These are phyloP conservation scores for Lithosia quadra DNA, from an alignment of 2,888 invertebrate genomes.

Conservation along the genomic window DNA sequence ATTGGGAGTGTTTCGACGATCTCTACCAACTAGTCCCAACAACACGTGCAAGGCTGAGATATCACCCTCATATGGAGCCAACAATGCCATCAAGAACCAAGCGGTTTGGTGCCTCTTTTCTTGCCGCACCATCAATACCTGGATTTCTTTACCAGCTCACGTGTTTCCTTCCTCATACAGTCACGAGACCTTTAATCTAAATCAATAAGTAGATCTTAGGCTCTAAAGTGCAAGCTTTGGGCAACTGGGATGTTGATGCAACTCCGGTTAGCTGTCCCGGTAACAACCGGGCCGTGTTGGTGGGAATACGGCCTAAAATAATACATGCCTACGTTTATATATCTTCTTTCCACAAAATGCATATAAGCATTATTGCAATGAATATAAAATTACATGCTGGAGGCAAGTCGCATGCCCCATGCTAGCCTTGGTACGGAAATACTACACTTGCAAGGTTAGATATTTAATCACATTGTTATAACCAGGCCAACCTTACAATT, in stretches of 20 bases:
- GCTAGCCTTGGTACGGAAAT: not conserved
- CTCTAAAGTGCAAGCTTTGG: no score
- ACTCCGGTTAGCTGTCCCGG: not conserved
- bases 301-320: not conserved
- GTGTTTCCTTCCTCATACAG: no score
- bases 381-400: not conserved
- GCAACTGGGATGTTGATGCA: not conserved
- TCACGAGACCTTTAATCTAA: no score
- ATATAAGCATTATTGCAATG: slow-evolving; percentile 6
- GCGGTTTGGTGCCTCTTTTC: no score
- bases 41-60: no score
- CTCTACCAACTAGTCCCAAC: no score
- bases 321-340: not conserved
- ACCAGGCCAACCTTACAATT: not conserved
- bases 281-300: not conserved
- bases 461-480: not conserved
- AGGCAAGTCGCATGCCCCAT: not conserved
- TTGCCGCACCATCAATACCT: no score
- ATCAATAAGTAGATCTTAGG: no score
- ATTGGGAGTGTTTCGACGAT: no score
- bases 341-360: not conserved
- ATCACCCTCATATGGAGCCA: no score
- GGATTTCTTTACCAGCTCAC: no score
- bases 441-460: slow-evolving; percentile 1
- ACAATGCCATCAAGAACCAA: no score